Conservation (phyloP, 2,113 vertebrate genomes). For the Potamarius usumacintae region DNA sequence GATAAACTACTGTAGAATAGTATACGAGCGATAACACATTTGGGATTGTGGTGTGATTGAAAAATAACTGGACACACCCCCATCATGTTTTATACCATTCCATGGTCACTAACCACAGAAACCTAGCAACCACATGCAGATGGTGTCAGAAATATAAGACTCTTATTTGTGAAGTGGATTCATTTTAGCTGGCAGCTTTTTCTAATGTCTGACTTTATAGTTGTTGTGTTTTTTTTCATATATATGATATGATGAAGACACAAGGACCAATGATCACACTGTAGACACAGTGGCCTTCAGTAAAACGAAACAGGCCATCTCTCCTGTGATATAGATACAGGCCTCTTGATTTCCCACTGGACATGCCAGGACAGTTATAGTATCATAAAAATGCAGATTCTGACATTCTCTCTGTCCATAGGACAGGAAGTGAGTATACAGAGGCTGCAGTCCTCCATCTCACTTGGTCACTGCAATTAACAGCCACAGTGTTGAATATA, state of each 20-base stretch:
- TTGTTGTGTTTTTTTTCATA: not conserved
- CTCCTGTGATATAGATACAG: slow-evolving; percentile 22
- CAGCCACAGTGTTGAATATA: not conserved
- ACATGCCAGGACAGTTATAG: slow-evolving; percentile 33
- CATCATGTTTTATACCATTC: not conserved
- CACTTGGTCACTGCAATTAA: slow-evolving; percentile 40
- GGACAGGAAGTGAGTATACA: slow-evolving; percentile 37
- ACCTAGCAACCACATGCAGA: not conserved
- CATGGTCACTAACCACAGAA: not conserved
- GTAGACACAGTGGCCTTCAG: slow-evolving; percentile 39
- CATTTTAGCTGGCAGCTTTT: slow-evolving; percentile 33
- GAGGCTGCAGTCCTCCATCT: slow-evolving; percentile 9
- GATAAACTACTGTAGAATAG: no score
- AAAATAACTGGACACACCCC: not conserved
- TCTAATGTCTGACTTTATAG: not conserved
- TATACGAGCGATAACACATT: not conserved
- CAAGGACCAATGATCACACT: slow-evolving; percentile 17
- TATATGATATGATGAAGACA: slow-evolving; percentile 28
- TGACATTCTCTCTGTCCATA: slow-evolving; percentile 52
- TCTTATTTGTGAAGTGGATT: not conserved
- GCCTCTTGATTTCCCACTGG: slow-evolving; percentile 47
- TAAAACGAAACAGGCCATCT: not conserved
- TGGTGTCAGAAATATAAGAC: not conserved
- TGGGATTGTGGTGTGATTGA: not conserved
- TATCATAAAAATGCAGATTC: slow-evolving; percentile 54